phyloP scores from a whole-genome alignment of 2,797 vertebrate species.

The Sebastes trivittatus region DNA sequence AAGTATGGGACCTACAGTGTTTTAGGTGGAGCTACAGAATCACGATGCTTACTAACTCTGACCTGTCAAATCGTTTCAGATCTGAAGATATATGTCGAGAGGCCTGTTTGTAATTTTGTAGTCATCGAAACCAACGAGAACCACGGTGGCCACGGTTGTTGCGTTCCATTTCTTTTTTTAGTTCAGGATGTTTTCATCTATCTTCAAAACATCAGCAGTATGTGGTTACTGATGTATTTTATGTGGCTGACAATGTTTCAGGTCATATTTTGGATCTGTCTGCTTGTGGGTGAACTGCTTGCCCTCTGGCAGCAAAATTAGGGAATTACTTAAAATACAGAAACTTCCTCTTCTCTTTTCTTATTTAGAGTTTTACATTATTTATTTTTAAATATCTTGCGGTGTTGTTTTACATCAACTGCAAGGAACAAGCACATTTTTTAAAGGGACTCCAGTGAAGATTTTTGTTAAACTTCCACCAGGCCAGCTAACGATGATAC shows the following conservation, averaged over 20 bases:
- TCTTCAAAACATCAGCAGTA: slow-evolving; percentile 3
- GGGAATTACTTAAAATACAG: slow-evolving; percentile 33
- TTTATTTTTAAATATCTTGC: slow-evolving; percentile 71
- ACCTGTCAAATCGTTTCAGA: slow-evolving; percentile 26
- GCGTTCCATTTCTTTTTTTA: slow-evolving; percentile 23
- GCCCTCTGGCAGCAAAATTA: slow-evolving; percentile 31
- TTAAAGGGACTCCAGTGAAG: slow-evolving; percentile 75
- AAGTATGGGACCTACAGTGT: slow-evolving; percentile 41
- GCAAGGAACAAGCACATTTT: slow-evolving; percentile 63
- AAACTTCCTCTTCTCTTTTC: slow-evolving; percentile 25
- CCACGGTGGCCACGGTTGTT: slow-evolving; percentile 6
- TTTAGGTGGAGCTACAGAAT: slow-evolving; percentile 49
- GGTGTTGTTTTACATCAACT: slow-evolving; percentile 44
- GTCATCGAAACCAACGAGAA: slow-evolving; percentile 17
- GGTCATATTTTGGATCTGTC: slow-evolving; percentile 46
- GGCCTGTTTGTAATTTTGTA: slow-evolving; percentile 36
- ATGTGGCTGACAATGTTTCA: slow-evolving; percentile 43
- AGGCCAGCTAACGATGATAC: slow-evolving; percentile 63
- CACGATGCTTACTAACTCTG: slow-evolving; percentile 24
- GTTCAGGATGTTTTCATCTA: neutral
- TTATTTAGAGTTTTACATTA: slow-evolving; percentile 62
- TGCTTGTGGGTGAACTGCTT: slow-evolving; percentile 34
- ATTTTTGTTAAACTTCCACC: slow-evolving; percentile 58
- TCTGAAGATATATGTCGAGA: neutral
- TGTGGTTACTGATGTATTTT: slow-evolving; percentile 24